These are phyloP conservation scores for Bicyclus anynana DNA, from an alignment of 1,140 invertebrate species.

Conservation along the genomic window DNA sequence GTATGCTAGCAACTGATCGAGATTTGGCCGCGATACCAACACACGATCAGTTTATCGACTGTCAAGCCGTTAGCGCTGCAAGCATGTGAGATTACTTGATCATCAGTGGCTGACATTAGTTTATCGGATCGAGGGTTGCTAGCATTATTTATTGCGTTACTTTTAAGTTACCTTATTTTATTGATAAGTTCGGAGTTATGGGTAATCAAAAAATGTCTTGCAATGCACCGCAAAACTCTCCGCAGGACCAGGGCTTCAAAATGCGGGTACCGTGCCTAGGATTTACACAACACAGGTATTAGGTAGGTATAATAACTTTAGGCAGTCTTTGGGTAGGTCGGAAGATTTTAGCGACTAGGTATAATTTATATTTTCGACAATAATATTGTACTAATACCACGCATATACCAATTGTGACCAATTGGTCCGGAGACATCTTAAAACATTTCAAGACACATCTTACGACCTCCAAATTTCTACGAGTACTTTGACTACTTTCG, in stretches of 20 bases:
- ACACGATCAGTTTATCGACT: no score
- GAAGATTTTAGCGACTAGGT: constrained; percentile 72
- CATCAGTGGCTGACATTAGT: no score
- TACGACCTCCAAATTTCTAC: neutral
- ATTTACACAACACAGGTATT: constrained; percentile 62
- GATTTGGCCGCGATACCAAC: no score
- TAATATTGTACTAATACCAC: constrained; percentile 54
- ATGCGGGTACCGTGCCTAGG: constrained; percentile 53
- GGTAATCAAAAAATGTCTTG: constrained; percentile 31
- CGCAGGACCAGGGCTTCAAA: constrained; percentile 48
- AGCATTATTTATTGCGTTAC: no score
- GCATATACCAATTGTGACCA: constrained; percentile 34
- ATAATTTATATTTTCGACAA: constrained; percentile 39
- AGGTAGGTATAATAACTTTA: constrained; percentile 69
- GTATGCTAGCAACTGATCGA: no score
- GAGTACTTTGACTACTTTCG: neutral
- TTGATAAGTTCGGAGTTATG: neutral
- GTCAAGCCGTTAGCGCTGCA: no score
- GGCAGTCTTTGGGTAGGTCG: constrained; percentile 78
- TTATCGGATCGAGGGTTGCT: no score
- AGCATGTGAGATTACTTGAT: no score
- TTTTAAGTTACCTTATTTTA: no score
- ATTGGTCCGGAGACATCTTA: constrained; percentile 17
- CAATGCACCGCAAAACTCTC: constrained; percentile 49
- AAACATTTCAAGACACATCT: constrained; percentile 14